These are phyloP conservation scores for Salticus scenicus DNA, from an alignment of 2,888 invertebrate species.

Conservation along the genomic window DNA sequence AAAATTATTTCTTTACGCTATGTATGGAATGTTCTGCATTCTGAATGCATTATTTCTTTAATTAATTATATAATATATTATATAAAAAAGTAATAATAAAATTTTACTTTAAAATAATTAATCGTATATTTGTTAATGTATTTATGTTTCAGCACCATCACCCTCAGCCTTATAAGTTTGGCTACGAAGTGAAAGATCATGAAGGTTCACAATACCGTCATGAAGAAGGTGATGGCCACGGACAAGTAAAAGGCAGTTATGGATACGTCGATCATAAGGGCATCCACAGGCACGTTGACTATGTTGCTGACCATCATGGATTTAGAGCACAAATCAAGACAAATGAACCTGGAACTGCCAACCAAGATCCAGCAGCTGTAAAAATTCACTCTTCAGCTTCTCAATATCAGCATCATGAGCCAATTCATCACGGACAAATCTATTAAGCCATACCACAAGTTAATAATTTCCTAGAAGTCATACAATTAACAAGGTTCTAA, in stretches of 20 bases:
- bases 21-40: too few species aligned
- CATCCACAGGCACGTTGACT: slow-evolving; percentile 47
- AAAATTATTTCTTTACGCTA: too few species aligned
- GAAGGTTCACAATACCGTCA: slow-evolving; percentile 40
- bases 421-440: not conserved
- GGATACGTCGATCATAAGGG: slow-evolving; percentile 49
- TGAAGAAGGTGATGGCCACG: slow-evolving; percentile 48
- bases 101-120: too few species aligned
- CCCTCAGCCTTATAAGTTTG: slow-evolving; percentile 56
- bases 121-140: too few species aligned
- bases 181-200: slow-evolving; percentile 46
- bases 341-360: slow-evolving; percentile 56
- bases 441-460: not conserved
- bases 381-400: slow-evolving; percentile 22
- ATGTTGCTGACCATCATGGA: slow-evolving; percentile 47
- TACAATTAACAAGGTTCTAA: too few species aligned
- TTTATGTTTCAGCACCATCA: slow-evolving; percentile 44
- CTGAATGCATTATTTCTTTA: too few species aligned
- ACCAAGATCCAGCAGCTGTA: slow-evolving; percentile 28
- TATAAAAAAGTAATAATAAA: too few species aligned
- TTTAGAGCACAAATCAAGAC: slow-evolving; percentile 54
- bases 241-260: slow-evolving; percentile 44
- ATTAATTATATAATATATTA: too few species aligned
- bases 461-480: not conserved
- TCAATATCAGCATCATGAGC: slow-evolving; percentile 7